Base-by-base conservation (phyloP, 2,113 vertebrate genomes). In the Tragelaphus buxtoni region DNA sequence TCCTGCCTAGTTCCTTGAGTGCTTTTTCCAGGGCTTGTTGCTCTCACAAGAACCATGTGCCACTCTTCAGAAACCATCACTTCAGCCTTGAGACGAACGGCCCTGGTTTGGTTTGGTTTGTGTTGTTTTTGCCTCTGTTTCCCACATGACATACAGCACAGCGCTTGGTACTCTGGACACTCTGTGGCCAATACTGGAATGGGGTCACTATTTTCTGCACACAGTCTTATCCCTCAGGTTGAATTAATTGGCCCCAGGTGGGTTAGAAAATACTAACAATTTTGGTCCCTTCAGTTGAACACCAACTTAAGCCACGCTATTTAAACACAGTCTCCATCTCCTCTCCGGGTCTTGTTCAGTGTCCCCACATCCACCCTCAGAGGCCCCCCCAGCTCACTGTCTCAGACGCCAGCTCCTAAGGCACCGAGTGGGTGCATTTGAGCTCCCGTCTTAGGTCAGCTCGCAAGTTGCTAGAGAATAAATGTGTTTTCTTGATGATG, bases 401-500 rank as follows among this genome's bases (percentile, higher is more conserved):
- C 95, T 97, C 77, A 63, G 86, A 74, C 0, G 3, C 8, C 0
- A 5, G 51, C 87, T 95, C 96, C 91, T 13, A 55, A 90, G 84
- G 30, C 47, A 39, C 72, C 0, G 1, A 35, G 60, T 81, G 93
- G 91, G 76, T 61, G n/a, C 45, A 5, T 60, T 26, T 77, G 24
- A 91, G 47, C 12, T 92, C 69, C 80, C 80, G 87, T 95, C 17
- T 9, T 30, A 92, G 97, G 97, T 96, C 96, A 95, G 72, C 87
- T 97, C 74, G 28, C 91, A 81, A 88, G 92, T 30, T 86, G 88
- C 84, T 88, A 45, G 85, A 94, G 95, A 96, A 95, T 56, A 97
- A 97, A 96, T 94, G 88, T 95, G 85, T 95, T 97, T 97, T 96
- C 87, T 90, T 85, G 89, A 81, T 74, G 94, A 93, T 92, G 97